Percentiles rank a stretch among this genome's conserved stretches.
phyloP scores from a whole-genome alignment of 2,113 vertebrate species.

The Apodemus speciosus region DNA sequence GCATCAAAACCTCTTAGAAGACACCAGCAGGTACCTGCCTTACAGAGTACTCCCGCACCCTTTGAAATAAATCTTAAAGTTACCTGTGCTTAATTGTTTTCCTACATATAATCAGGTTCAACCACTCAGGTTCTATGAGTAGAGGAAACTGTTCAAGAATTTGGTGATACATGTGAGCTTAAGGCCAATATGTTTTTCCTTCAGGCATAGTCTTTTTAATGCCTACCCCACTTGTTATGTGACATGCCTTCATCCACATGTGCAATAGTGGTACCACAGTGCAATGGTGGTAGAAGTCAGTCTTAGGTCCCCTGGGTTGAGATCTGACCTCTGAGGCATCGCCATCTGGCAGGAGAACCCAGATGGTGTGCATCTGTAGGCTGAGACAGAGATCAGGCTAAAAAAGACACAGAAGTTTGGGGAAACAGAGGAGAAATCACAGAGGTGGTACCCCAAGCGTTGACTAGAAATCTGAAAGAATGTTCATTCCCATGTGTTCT shows the following conservation, averaged over 20 bases:
- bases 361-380: background rate
- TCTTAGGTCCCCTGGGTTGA: background rate
- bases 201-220: constrained; percentile 11
- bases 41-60: background rate
- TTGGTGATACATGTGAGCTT: background rate
- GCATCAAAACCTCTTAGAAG: background rate
- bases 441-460: background rate
- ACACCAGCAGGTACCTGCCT: background rate
- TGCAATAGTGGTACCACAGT: no score
- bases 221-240: background rate
- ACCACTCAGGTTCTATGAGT: background rate
- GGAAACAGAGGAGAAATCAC: background rate
- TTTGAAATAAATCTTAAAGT: background rate
- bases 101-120: background rate
- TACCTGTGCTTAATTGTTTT: background rate
- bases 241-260: background rate
- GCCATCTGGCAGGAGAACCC: background rate
- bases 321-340: background rate
- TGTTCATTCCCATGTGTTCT: background rate
- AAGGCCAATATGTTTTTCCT: background rate
- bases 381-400: background rate
- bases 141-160: background rate
- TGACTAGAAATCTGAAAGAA: background rate
- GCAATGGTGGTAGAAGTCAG: background rate
- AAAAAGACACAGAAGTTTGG: background rate